Evolutionary conservation across 2,888 invertebrate genomes (phyloP), one percentile per base, ranked within the genome.

Genomic region (Phortica okadai): DNA sequence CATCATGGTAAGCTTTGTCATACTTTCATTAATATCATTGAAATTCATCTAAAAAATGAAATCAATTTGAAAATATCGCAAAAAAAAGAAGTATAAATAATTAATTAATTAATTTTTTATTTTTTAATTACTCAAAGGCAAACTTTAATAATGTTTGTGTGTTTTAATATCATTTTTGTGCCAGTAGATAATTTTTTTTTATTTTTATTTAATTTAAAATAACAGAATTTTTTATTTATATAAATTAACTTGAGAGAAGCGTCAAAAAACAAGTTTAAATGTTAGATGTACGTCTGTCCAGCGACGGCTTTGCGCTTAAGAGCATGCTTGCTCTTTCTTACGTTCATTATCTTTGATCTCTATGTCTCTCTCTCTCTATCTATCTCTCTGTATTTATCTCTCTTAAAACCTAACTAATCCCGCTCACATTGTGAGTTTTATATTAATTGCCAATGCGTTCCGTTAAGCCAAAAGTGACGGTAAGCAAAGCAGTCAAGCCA

Each of bases 1-100:
- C 88, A 89, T 90, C 90, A 90, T 90, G 90, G 90, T 90, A 90
- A 90, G 90, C 91, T 91, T 90, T 89, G 84, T 91, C 90, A 90
- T 90, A 90, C 83, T 90, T 90, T 90, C 91, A 90, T 90, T 88
- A 88, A 88, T 89, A 86, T 89, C 90, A 90, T 91, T 90, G 86
- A 85, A 84, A 85, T 81, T 80, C 88, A 85, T 85, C 88, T 83
- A 74, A 84, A 58, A 25, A 56, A 58, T 73, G 79, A 66, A 66
- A 62, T 42, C 14, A 14, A 42, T 64, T 33, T 33, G 14, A 64
- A 64, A 64, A 64, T 25, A 16, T n/a, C 10, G 21, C 14, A n/a
- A 50, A 70, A 54, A 45, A 21, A 45, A n/a, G 45, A 54, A 70
- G 25, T 70, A 21, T 25, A 25, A 50, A 54, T 6, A 58, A 62